Evolutionary conservation across 2,888 invertebrate genomes (phyloP).

Genomic region (Lutraria lutraria): DNA sequence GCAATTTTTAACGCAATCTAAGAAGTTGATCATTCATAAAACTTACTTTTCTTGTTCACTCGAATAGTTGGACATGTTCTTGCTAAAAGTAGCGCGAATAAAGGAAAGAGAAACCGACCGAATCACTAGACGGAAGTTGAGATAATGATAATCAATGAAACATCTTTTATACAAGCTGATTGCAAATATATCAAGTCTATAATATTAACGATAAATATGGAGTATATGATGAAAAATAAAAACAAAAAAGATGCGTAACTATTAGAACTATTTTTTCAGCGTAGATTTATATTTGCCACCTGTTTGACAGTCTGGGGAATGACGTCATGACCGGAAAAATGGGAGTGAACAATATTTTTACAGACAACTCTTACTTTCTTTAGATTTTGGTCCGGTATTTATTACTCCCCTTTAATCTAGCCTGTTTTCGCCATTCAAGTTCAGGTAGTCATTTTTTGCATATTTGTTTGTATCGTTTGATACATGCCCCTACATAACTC

Average conservation of each 20-base stretch:
- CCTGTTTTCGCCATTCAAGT: background rate
- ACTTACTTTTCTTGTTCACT: constrained; percentile 73
- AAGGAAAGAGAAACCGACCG: constrained; percentile 76
- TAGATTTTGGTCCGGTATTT: background rate
- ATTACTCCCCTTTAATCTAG: background rate
- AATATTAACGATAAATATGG: background rate
- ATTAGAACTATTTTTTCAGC: constrained; percentile 19
- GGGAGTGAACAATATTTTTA: constrained; percentile 22
- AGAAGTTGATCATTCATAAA: constrained; percentile 42
- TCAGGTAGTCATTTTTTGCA: background rate
- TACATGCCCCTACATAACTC: no score
- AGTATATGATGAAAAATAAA: background rate
- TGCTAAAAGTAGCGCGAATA: constrained; percentile 80
- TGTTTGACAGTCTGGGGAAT: constrained; percentile 44
- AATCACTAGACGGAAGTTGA: constrained; percentile 65
- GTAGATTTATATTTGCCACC: constrained; percentile 35
- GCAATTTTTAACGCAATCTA: background rate
- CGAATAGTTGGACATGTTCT: constrained; percentile 84
- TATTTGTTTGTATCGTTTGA: no score
- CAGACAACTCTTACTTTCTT: background rate
- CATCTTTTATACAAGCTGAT: background rate
- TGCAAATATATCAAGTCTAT: background rate
- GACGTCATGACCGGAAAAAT: constrained; percentile 45
- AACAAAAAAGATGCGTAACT: background rate
- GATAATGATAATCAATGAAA: background rate